Conservation (phyloP, 2,888 invertebrate genomes). For the Malacosoma neustria region DNA sequence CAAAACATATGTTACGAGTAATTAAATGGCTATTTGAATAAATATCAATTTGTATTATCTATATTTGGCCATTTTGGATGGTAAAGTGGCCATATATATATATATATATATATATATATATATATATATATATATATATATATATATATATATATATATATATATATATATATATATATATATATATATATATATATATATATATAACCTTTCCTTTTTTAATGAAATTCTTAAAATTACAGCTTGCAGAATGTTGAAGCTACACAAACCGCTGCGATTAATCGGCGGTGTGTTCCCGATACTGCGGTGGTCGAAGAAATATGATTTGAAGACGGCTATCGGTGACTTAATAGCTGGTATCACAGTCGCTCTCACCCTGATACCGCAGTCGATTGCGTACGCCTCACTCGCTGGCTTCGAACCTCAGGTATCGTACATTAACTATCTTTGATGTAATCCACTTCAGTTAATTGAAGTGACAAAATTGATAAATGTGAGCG, state of each 20-base stretch:
- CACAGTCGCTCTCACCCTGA: constrained; percentile 84
- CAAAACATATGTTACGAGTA: too few species aligned
- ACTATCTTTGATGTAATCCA: constrained; percentile 2
- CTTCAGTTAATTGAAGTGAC: background rate
- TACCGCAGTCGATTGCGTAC: constrained; percentile 87
- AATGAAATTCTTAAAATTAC: too few species aligned
- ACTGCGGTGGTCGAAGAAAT: constrained; percentile 73
- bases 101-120: too few species aligned
- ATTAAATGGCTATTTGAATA: too few species aligned
- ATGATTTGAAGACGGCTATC: constrained; percentile 69
- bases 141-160: too few species aligned
- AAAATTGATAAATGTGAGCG: background rate
- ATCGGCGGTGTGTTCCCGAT: constrained; percentile 65
- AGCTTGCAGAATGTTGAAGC: constrained; percentile 31
- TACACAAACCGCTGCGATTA: constrained; percentile 31
- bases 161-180: too few species aligned
- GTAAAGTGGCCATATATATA: too few species aligned
- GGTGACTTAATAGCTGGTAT: constrained; percentile 84
- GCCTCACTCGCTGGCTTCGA: constrained; percentile 83
- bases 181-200: too few species aligned
- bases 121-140: too few species aligned
- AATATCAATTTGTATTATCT: too few species aligned
- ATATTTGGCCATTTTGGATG: too few species aligned
- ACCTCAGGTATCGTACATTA: constrained; percentile 73
- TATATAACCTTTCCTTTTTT: too few species aligned